Percentiles rank a stretch among this genome's conserved stretches.
Evolutionary conservation across 23 tunicate species (phyloP).

Genomic region (Ascidia mentula): DNA sequence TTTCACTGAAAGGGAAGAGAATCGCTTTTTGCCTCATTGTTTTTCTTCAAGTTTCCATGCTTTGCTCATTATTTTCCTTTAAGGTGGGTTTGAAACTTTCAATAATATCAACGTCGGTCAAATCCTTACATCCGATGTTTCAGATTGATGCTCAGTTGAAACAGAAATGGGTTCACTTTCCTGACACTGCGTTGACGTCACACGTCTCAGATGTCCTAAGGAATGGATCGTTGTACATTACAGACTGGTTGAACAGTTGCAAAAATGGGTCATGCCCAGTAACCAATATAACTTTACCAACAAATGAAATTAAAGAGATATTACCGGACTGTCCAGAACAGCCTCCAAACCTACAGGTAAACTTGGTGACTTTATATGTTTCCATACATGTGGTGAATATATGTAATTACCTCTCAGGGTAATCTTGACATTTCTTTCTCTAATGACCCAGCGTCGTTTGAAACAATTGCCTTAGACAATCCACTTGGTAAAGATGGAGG

Average conservation of each 20-base stretch:
- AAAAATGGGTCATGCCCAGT: not conserved
- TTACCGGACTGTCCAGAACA: constrained; percentile 60
- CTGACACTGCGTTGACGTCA: not conserved
- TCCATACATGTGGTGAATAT: not conserved
- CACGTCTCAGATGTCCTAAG: not conserved
- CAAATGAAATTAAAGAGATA: not conserved
- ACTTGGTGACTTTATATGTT: not conserved
- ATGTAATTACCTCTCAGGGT: constrained; percentile 30
- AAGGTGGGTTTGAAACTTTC: too few species aligned
- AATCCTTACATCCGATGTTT: too few species aligned
- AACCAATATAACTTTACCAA: not conserved
- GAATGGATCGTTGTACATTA: not conserved
- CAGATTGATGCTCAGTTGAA: not conserved
- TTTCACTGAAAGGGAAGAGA: not conserved
- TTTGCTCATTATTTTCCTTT: not conserved
- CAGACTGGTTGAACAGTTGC: not conserved
- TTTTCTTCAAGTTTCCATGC: not conserved
- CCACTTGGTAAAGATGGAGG: constrained; percentile 69
- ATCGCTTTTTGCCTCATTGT: not conserved
- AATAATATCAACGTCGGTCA: too few species aligned
- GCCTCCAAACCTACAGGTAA: constrained; percentile 62
- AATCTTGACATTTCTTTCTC: constrained; percentile 49
- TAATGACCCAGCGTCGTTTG: constrained; percentile 38
- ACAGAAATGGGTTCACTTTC: not conserved
- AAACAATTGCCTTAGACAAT: constrained; percentile 39